Evolutionary conservation across 2,888 invertebrate species (phyloP).

Genomic region (Ypsolopha scabrella): DNA sequence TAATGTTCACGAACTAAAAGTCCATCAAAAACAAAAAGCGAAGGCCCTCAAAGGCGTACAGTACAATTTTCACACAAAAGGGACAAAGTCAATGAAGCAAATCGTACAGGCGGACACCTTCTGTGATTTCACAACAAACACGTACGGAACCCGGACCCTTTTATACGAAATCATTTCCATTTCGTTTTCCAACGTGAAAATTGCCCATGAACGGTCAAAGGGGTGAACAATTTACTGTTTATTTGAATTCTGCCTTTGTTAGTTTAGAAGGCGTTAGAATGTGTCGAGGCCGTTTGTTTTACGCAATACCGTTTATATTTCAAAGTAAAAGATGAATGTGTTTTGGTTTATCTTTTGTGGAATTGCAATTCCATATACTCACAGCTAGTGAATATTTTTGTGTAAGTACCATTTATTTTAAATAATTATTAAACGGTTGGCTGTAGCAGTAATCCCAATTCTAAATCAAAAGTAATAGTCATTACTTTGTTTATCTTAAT

Average conservation of each 20-base stretch:
- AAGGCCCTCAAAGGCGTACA: slow-evolving; percentile 10
- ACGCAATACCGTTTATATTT: slow-evolving; percentile 14
- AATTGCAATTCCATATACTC: neutral
- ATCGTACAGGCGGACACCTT: slow-evolving; percentile 35
- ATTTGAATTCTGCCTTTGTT: slow-evolving; percentile 67
- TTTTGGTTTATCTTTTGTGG: neutral
- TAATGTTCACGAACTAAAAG: slow-evolving; percentile 3
- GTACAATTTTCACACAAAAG: slow-evolving; percentile 20
- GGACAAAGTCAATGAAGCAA: slow-evolving; percentile 22
- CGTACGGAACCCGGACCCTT: slow-evolving; percentile 34
- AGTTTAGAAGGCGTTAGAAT: slow-evolving; percentile 66
- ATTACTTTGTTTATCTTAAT: slow-evolving; percentile 28
- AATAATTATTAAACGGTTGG: too few species aligned
- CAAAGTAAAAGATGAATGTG: neutral
- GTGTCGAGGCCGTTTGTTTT: slow-evolving; percentile 44
- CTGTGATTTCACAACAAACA: slow-evolving; percentile 24
- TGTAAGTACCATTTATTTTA: neutral
- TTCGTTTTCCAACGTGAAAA: slow-evolving; percentile 64
- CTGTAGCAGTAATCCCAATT: neutral
- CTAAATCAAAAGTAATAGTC: neutral
- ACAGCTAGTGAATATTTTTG: neutral
- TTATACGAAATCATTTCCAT: slow-evolving; percentile 55
- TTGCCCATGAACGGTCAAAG: slow-evolving; percentile 66
- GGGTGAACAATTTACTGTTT: slow-evolving; percentile 66
- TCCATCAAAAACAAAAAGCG: neutral